A percentile compares a stretch with the other conserved stretches of the same genome.
These are phyloP conservation scores for Philaethria dido DNA, from an alignment of 2,888 invertebrate species.

Conservation along the genomic window DNA sequence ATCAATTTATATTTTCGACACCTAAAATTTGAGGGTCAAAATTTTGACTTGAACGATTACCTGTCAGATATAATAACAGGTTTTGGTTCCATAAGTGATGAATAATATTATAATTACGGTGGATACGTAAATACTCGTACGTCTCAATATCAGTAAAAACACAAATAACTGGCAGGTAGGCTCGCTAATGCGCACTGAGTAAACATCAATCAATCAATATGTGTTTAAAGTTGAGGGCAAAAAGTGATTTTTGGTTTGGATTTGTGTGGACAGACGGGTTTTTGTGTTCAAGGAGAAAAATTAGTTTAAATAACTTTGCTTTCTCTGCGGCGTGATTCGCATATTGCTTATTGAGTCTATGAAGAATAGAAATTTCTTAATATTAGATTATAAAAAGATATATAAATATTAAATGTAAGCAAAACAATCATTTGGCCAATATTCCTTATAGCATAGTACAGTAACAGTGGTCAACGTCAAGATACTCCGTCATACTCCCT, in stretches of 20 bases:
- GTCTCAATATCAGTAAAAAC: conserved; percentile 75
- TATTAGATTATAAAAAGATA: no score
- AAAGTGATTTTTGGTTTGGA: conserved; percentile 51
- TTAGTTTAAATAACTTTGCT: no score
- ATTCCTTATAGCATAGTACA: no score
- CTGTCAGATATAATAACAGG: conserved; percentile 53
- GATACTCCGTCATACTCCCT: no score
- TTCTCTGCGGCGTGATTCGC: no score
- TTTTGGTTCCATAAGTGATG: conserved; percentile 49
- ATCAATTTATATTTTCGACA: conserved; percentile 40
- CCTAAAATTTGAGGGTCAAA: conserved; percentile 40
- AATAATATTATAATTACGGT: conserved; percentile 67
- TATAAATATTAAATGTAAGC: no score
- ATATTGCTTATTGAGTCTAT: no score
- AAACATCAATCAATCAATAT: conserved; percentile 80
- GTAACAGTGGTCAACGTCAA: no score
- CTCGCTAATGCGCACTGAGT: conserved; percentile 67
- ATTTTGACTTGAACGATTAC: conserved; percentile 52
- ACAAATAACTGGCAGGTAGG: conserved; percentile 62
- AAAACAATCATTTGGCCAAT: no score
- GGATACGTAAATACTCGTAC: conserved; percentile 48
- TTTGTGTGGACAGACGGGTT: conserved; percentile 53
- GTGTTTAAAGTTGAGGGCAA: conserved; percentile 59
- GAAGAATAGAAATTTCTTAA: no score
- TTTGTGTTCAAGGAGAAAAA: no score